phyloP scores from a whole-genome alignment of 2,113 vertebrate genomes.

The Heptranchias perlo region DNA sequence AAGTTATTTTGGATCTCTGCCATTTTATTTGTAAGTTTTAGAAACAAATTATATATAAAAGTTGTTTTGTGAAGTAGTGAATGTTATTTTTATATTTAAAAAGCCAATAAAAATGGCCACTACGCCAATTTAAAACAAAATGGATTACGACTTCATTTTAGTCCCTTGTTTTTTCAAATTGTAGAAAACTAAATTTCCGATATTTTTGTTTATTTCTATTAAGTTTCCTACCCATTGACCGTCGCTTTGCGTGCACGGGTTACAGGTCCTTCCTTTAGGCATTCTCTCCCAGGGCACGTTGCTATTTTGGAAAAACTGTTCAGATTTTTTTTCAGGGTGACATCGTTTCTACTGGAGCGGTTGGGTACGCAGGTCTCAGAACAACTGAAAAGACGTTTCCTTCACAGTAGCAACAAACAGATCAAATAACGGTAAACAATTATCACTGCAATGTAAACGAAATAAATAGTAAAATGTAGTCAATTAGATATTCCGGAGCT shows the following conservation, averaged over 20 bases:
- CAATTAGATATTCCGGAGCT: background rate
- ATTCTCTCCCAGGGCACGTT: slow-evolving; percentile 44
- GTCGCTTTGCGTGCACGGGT: slow-evolving; percentile 41
- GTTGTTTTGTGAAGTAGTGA: background rate
- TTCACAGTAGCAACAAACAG: background rate
- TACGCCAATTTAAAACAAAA: background rate
- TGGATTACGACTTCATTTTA: background rate
- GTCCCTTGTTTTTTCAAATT: background rate
- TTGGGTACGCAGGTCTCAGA: background rate
- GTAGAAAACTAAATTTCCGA: background rate
- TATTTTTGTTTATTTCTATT: background rate
- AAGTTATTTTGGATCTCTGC: background rate
- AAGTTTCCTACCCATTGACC: slow-evolving; percentile 62
- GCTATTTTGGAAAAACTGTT: background rate
- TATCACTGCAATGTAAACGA: background rate
- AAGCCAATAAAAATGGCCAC: background rate
- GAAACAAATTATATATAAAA: background rate
- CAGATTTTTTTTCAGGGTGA: background rate
- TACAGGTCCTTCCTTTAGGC: slow-evolving; percentile 51
- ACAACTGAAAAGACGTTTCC: background rate
- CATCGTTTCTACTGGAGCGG: background rate
- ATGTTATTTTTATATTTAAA: background rate
- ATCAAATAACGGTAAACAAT: background rate
- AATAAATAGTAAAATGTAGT: slow-evolving; percentile 1
- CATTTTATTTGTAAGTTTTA: background rate